Evolutionary conservation across 2,888 invertebrate genomes (phyloP), one percentile per base, ranked within the genome.

Genomic region (Belgica antarctica): DNA sequence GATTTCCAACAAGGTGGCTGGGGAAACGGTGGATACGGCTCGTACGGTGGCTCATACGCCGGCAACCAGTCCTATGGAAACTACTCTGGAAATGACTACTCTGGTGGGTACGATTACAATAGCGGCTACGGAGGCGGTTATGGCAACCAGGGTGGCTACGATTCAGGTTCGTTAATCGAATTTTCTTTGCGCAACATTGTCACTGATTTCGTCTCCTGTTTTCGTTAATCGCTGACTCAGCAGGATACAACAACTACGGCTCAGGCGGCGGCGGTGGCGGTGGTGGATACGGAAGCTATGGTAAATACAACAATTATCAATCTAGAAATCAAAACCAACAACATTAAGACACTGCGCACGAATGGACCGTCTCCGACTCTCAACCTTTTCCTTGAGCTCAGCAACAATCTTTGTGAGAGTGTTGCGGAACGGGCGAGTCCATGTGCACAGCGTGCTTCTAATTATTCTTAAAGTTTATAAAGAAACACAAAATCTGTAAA

Each of bases 221-320:
- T 17, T 19, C n/a, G n/a, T n/a, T n/a, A n/a, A n/a, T n/a, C n/a
- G n/a, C n/a, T n/a, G n/a, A n/a, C n/a, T 52, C 52, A 17, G 5
- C 52, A 52, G 88, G 89, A 77, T 89, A 90, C 81, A 84, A 87
- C 77, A 85, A 85, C 79, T 89, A 89, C 77, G 87, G 89, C 82
- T n/a, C n/a, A n/a, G n/a, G n/a, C n/a, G n/a, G n/a, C n/a, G n/a
- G n/a, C n/a, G 85, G 86, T 77, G 88, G 88, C 77, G 89, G 89
- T 81, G 86, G 87, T 76, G 87, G 87, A 77, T 89, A 89, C 82
- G 88, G 89, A 82, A 89, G 89, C 85, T 89, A 89, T 84, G 89
- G 89, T 88, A 89, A 86, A 82, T 84, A 83, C 73, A 72, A 71
- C 62, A 71, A 72, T 77, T 77, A 79, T 75, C 78, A 78, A 76